Evolutionary conservation across 2,888 invertebrate genomes (phyloP), one percentile per base, ranked within the genome.

Genomic region (Apamea crenata): DNA sequence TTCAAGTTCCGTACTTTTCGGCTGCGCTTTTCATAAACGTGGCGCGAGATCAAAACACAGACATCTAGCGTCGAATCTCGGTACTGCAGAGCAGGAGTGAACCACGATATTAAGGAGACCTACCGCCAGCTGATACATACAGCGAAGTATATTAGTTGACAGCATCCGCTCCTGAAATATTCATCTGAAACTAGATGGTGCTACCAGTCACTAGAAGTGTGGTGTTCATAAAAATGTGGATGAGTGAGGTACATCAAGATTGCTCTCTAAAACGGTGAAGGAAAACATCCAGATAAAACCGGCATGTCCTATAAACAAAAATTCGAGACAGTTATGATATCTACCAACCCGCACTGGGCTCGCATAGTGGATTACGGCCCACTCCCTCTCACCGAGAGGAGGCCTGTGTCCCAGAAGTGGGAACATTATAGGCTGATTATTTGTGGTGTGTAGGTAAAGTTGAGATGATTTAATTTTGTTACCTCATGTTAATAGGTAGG

Each of bases 141-240:
- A n/a, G 21, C 2, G 16, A 10, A 32, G 53, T 25, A 47, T 25
- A 63, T 32, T 12, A 56, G 18, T 18, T n/a, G 32, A 32, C 59
- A 75, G 21, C 25, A 50, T 72, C 5, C n/a, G 65, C 14, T 53
- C 8, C 25, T 77, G 25, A 77, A 74, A 36, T 63, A 29, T 47
- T 44, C 5, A 12, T 2, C 16, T 63, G 53, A 63, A 66, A 74
- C 71, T 78, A 86, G 86, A 87, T 86, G 87, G 86, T n/a, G 85
- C 74, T 63, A 82, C 56, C 73, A 29, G 87, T 86, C 29, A 53
- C 18, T 36, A 16, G 0, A 56, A 69, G n/a, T 10, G 2, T 18
- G 0, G n/a, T 50, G 0, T 53, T 32, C 10, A 10, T 18, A 50
- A 36, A 65, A 56, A 36, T 44, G 10, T 12, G 5, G 6, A 63